Conservation (phyloP, 2,888 invertebrate species). For the Poecilus cupreus region DNA sequence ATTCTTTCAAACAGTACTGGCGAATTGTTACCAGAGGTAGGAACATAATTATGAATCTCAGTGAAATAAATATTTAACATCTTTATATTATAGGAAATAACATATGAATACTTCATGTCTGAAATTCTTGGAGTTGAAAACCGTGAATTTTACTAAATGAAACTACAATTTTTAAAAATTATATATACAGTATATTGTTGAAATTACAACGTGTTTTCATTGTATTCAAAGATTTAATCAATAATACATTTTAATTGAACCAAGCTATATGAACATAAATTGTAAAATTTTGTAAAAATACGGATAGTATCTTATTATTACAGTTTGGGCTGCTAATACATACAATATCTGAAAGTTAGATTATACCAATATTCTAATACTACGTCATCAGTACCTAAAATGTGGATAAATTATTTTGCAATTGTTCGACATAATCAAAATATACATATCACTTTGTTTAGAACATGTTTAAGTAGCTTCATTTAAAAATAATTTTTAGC, state of each 20-base stretch:
- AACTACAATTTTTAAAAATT: conserved; percentile 32
- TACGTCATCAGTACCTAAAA: not conserved
- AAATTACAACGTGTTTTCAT: conserved; percentile 36
- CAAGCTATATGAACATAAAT: conserved; percentile 39
- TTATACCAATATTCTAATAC: not conserved
- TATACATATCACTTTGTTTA: not conserved
- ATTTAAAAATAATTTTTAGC: not conserved
- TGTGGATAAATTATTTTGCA: not conserved
- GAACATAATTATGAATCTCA: conserved; percentile 62
- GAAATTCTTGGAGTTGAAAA: conserved; percentile 74
- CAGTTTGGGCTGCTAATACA: conserved; percentile 19
- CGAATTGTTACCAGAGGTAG: conserved; percentile 66
- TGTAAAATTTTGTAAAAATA: conserved; percentile 34
- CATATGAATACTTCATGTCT: conserved; percentile 71
- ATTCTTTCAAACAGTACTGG: conserved; percentile 64
- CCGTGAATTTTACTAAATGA: conserved; percentile 13
- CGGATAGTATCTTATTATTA: conserved; percentile 36
- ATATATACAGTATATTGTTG: conserved; percentile 46
- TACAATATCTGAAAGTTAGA: conserved; percentile 4
- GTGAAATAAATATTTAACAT: conserved; percentile 37
- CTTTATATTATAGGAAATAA: conserved; percentile 71
- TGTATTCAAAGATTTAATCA: conserved; percentile 30
- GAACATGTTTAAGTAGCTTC: not conserved
- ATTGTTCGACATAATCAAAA: not conserved
- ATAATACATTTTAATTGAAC: conserved; percentile 33